Conservation (phyloP, 2,888 invertebrate genomes). For the Cheilosia scutellata region DNA sequence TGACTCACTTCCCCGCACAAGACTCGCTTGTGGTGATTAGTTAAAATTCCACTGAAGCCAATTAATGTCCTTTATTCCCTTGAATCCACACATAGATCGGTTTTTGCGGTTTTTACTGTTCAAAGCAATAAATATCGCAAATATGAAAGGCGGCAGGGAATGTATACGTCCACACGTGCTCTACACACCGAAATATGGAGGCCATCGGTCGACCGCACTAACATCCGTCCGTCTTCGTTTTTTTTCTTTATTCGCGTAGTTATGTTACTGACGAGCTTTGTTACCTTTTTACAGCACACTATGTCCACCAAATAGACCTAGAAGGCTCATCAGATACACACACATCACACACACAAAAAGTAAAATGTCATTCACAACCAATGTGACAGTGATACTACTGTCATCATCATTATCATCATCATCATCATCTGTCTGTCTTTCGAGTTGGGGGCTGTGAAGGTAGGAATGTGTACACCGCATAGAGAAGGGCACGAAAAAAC, state of each 20-base stretch:
- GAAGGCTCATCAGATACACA: not conserved
- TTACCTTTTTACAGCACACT: conserved; percentile 1
- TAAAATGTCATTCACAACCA: conserved; percentile 62
- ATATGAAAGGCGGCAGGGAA: conserved; percentile 55
- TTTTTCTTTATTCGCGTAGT: not conserved
- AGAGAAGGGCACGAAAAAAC: conserved; percentile 62
- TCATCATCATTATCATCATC: conserved; percentile 57
- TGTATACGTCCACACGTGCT: conserved; percentile 47
- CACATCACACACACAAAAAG: conserved; percentile 11
- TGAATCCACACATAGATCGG: conserved; percentile 54
- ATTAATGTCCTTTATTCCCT: conserved; percentile 66
- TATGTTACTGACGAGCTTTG: conserved; percentile 12
- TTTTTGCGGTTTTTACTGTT: conserved; percentile 63
- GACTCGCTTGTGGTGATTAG: conserved; percentile 22
- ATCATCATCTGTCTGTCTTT: conserved; percentile 59
- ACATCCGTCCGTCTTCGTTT: not conserved
- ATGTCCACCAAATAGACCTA: conserved; percentile 29
- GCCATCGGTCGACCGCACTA: conserved; percentile 63
- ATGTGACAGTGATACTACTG: conserved; percentile 69
- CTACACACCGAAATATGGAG: conserved; percentile 49
- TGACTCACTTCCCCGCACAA: not conserved
- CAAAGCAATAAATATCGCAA: conserved; percentile 53
- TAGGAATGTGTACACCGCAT: conserved; percentile 52
- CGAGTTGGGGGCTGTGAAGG: conserved; percentile 36
- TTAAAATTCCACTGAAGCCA: conserved; percentile 64